Evolutionary conservation across 2,797 vertebrate genomes (phyloP).

Genomic region (Scyliorhinus canicula): DNA sequence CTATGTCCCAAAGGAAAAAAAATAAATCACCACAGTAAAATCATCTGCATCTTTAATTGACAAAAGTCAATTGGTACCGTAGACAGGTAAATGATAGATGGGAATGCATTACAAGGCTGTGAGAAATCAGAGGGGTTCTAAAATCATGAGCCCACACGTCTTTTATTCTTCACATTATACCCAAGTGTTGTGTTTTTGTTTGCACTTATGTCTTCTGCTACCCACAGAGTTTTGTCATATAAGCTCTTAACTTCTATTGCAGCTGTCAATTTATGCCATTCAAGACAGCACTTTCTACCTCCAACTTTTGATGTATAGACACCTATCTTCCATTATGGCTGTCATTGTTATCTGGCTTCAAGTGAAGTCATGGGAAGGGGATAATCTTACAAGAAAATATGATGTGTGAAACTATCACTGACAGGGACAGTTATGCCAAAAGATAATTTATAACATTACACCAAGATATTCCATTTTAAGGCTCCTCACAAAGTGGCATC

Average conservation of each 20-base stretch:
- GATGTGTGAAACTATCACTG: not conserved
- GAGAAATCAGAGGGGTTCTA: conserved; percentile 9
- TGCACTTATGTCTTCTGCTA: conserved; percentile 8
- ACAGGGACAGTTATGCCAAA: not conserved
- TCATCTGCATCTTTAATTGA: conserved; percentile 8
- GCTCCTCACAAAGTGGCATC: not conserved
- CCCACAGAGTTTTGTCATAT: conserved; percentile 26
- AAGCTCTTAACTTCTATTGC: conserved; percentile 22
- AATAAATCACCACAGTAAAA: conserved; percentile 1
- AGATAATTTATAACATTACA: not conserved
- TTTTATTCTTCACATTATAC: not conserved
- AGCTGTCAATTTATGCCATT: conserved; percentile 29
- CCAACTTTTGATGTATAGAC: conserved; percentile 15
- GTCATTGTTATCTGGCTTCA: conserved; percentile 28
- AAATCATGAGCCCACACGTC: conserved; percentile 13
- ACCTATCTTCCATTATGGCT: conserved; percentile 17
- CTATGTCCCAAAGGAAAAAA: not conserved
- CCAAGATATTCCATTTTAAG: not conserved
- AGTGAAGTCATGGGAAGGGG: conserved; percentile 9
- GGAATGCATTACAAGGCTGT: not conserved
- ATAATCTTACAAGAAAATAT: conserved; percentile 5
- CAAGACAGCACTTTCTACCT: not conserved
- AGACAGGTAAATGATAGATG: not conserved
- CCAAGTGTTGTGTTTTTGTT: conserved; percentile 7
- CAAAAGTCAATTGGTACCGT: not conserved